Evolutionary conservation across 2,113 vertebrate species (phyloP).

Genomic region (Peromyscus leucopus): DNA sequence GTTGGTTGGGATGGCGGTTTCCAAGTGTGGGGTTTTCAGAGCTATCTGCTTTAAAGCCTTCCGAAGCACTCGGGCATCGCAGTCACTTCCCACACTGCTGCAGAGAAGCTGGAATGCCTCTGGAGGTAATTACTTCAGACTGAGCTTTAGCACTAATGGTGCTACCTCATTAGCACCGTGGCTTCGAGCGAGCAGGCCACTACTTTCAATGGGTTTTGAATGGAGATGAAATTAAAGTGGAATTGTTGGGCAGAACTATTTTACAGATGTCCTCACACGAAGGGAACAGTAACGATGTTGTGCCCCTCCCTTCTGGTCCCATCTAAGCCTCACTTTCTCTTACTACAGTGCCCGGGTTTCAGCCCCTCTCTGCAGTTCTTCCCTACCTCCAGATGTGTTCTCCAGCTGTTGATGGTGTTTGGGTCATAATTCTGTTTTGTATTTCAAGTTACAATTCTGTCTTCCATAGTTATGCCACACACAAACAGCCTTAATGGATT

Average conservation of each 20-base stretch:
- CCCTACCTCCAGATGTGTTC: background rate
- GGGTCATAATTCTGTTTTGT: background rate
- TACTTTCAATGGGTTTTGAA: constrained; percentile 69
- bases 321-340: too few species aligned
- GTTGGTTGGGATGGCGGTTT: constrained; percentile 63
- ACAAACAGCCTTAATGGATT: background rate
- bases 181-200: constrained; percentile 12
- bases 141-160: constrained; percentile 71
- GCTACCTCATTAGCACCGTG: constrained; percentile 74
- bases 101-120: constrained; percentile 74
- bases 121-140: constrained; percentile 77
- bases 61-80: constrained; percentile 51
- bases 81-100: constrained; percentile 52
- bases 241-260: constrained; percentile 64
- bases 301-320: fast-evolving
- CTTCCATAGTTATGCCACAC: background rate
- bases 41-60: constrained; percentile 58
- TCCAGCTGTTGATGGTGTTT: background rate
- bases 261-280: constrained; percentile 51
- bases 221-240: constrained; percentile 67
- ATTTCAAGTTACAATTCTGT: background rate
- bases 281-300: background rate
- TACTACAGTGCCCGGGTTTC: background rate
- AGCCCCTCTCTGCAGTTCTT: background rate
- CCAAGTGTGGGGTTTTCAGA: background rate